Conservation (phyloP, 2,888 invertebrate species). For the Hoplodrina blanda region DNA sequence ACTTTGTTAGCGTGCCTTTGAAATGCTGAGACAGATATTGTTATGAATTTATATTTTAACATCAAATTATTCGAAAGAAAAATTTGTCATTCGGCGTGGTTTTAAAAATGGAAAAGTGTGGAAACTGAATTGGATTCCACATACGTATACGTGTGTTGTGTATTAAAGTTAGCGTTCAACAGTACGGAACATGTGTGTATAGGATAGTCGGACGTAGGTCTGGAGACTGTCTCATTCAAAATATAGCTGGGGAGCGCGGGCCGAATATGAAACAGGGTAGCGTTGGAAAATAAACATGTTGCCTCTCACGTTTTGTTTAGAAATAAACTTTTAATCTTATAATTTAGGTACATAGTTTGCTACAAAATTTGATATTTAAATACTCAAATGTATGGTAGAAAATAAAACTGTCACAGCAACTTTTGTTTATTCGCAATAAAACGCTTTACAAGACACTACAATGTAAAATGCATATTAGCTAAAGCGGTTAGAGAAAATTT, state of each 20-base stretch:
- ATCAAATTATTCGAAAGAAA: slow-evolving; percentile 51
- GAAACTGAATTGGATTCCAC: slow-evolving; percentile 44
- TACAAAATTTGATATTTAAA: slow-evolving; percentile 29
- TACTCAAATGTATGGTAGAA: slow-evolving; percentile 7
- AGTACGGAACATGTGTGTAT: slow-evolving; percentile 72
- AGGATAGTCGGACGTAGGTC: slow-evolving; percentile 78
- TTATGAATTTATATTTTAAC: slow-evolving; percentile 58
- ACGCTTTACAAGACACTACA: slow-evolving; percentile 41
- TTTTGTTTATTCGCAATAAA: slow-evolving; percentile 38
- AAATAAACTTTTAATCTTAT: slow-evolving; percentile 37
- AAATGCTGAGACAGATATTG: slow-evolving; percentile 64
- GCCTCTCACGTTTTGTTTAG: slow-evolving; percentile 20
- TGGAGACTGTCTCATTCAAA: slow-evolving; percentile 84
- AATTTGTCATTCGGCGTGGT: slow-evolving; percentile 50
- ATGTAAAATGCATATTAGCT: slow-evolving; percentile 50
- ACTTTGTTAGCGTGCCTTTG: slow-evolving; percentile 62
- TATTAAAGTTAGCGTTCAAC: slow-evolving; percentile 60
- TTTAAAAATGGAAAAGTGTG: slow-evolving; percentile 59
- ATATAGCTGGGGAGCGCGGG: slow-evolving; percentile 79
- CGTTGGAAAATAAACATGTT: slow-evolving; percentile 74
- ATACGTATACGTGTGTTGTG: slow-evolving; percentile 46
- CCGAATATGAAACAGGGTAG: slow-evolving; percentile 84
- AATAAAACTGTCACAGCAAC: slow-evolving; percentile 9
- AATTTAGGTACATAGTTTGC: slow-evolving; percentile 20
- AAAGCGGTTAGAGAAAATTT: slow-evolving; percentile 17